phyloP scores from a whole-genome alignment of 2,113 vertebrate species.

The Pteropus alecto region DNA sequence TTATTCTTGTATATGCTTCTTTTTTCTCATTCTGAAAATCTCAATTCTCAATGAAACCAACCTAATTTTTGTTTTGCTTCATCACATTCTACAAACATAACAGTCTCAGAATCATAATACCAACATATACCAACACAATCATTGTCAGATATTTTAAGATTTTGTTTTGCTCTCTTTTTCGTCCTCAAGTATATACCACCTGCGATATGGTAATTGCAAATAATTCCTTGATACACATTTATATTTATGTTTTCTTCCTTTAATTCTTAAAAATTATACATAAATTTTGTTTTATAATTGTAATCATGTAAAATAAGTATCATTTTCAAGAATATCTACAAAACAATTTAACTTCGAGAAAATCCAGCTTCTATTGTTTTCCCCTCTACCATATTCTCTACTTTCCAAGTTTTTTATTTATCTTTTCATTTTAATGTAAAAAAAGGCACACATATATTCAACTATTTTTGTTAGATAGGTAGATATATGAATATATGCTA shows the following conservation, averaged over 20 bases:
- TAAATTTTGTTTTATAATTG: not conserved
- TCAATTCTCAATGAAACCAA: not conserved
- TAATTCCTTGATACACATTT: not conserved
- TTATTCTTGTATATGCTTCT: not conserved
- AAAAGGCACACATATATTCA: not conserved
- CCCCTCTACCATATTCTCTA: not conserved
- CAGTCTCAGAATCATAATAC: not conserved
- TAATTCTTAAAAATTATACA: not conserved
- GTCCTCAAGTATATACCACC: not conserved
- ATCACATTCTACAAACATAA: not conserved
- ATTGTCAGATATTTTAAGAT: not conserved
- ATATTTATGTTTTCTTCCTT: not conserved
- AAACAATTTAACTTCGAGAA: not conserved
- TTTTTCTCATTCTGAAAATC: not conserved
- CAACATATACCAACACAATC: not conserved
- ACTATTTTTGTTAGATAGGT: not conserved
- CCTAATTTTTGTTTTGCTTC: not conserved
- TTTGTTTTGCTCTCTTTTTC: not conserved
- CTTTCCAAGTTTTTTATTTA: not conserved
- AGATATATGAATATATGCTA: not conserved
- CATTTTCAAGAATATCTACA: not conserved
- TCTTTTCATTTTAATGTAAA: not conserved
- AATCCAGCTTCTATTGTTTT: not conserved
- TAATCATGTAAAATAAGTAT: not conserved
- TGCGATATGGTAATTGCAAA: not conserved